Base-by-base conservation (phyloP, 2,888 invertebrate genomes). In the Drosophila lacicola region DNA sequence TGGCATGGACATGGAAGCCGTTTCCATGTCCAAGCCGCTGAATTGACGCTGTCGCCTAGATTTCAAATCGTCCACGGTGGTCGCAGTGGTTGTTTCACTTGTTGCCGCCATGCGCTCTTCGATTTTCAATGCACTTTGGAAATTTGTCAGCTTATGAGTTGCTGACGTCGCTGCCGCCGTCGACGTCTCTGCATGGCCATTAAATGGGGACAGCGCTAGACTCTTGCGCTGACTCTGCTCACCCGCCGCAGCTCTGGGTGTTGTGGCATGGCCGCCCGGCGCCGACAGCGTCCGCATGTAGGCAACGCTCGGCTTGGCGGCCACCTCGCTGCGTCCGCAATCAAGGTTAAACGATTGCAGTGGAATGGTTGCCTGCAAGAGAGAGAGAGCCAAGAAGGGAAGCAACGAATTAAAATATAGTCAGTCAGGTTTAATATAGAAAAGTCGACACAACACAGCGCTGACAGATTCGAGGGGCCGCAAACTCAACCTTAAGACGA, bases 341-440 rank as follows among this genome's bases (percentile, higher is more conserved):
- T 91, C 91, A 90, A 92, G 90, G 90, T 91, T 92, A 90, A 92
- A 92, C 75, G 92, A 92, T 84, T 92, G 92, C 78, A 92, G 79
- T 84, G 92, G 92, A 90, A 92, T 92, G 81, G 92, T 92, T 83
- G 92, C 85, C 92, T 92, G 90, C 39, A 89, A 84, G 60, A 60
- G 19, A 53, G 50, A 49, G 53, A 33, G 39, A 64, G 42, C 17
- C 17, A 44, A 44, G 47, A 37, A 49, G 39, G 33, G 55, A 64
- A 47, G 19, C 17, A 37, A 37, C 66, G 46, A 58, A 77, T 75
- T 74, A 74, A 69, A 71, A 78, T 80, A 81, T 79, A 77, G 77
- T 75, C 78, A 82, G 89, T 84, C 84, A 74, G 76, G 74, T 85
- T 89, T 85, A 87, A 83, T 88, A 85, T 80, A 83, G 87, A 80